phyloP scores from a whole-genome alignment of 1,140 invertebrate species.

The Lordiphosa stackelbergi region DNA sequence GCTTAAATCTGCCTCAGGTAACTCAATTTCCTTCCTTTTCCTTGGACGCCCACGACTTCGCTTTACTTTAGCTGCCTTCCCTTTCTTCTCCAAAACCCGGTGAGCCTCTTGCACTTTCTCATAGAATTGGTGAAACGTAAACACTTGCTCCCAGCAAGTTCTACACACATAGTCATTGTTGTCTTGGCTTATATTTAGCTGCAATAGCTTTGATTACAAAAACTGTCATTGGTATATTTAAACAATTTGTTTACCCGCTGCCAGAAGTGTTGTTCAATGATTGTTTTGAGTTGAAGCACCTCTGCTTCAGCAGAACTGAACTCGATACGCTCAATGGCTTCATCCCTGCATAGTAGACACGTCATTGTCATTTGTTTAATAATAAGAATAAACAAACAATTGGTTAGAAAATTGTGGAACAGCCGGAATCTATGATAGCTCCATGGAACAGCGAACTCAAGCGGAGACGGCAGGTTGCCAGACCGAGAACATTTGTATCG shows the following conservation, averaged over 20 bases:
- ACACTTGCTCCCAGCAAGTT: slow-evolving; percentile 52
- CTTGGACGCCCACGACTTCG: slow-evolving; percentile 20
- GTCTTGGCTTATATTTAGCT: too few relatives aligned
- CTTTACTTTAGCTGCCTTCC: too few relatives aligned
- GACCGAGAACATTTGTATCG: too few relatives aligned
- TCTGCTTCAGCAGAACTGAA: slow-evolving; percentile 44
- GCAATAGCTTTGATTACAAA: too few relatives aligned
- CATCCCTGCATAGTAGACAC: slow-evolving; percentile 48
- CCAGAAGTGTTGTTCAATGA: slow-evolving; percentile 63
- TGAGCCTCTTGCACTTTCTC: slow-evolving; percentile 10
- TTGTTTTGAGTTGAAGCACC: slow-evolving; percentile 29
- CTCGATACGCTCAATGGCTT: slow-evolving; percentile 29
- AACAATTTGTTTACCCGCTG: slow-evolving; percentile 33
- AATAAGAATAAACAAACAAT: too few relatives aligned
- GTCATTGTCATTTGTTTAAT: slow-evolving; percentile 3
- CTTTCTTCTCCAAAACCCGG: too few relatives aligned
- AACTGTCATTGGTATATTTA: too few relatives aligned
- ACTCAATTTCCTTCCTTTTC: not conserved
- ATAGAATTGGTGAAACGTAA: slow-evolving; percentile 56
- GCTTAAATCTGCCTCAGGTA: not conserved
- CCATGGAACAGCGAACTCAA: too few relatives aligned
- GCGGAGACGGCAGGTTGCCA: too few relatives aligned
- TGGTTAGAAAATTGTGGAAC: too few relatives aligned
- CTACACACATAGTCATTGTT: too few relatives aligned
- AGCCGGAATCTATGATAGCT: too few relatives aligned